phyloP scores from a whole-genome alignment of 2,113 vertebrate genomes.

The Rhabdomys dilectus region DNA sequence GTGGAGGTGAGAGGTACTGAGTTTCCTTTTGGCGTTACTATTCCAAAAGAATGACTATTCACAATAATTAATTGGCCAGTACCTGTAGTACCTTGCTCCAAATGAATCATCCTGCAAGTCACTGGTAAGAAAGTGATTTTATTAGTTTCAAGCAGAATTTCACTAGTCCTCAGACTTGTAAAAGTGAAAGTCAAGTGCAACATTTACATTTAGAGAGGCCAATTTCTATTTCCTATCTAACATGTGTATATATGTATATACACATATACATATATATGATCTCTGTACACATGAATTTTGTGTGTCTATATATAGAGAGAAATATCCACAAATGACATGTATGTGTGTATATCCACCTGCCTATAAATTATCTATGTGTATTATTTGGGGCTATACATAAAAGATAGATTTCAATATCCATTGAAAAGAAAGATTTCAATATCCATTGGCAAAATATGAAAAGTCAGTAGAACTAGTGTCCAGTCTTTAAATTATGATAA shows the following conservation, averaged over 20 bases:
- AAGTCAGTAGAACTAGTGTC: conserved; percentile 34
- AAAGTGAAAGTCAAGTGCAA: conserved; percentile 49
- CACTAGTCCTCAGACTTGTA: conserved; percentile 42
- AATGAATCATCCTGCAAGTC: conserved; percentile 4
- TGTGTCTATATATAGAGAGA: neutral
- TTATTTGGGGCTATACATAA: neutral
- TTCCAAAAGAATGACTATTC: conserved; percentile 39
- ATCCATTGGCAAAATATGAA: neutral
- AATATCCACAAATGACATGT: neutral
- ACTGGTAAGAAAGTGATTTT: conserved; percentile 7
- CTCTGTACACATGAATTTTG: neutral
- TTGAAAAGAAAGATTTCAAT: no score
- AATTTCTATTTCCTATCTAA: conserved; percentile 26
- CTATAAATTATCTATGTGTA: neutral
- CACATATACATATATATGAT: neutral
- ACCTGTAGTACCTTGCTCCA: neutral
- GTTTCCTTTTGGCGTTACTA: conserved; percentile 56
- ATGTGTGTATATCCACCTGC: neutral
- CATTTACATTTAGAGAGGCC: conserved; percentile 53
- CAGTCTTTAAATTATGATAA: conserved; percentile 62
- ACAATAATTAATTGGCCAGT: neutral
- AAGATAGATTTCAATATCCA: conserved; percentile 26
- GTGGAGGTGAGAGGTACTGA: neutral
- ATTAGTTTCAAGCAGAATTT: conserved; percentile 49
- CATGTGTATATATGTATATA: neutral